A percentile compares a stretch with the other conserved stretches of the same genome.
These are phyloP conservation scores for Pollenia amentaria DNA, from an alignment of 2,888 invertebrate genomes.

Conservation along the genomic window DNA sequence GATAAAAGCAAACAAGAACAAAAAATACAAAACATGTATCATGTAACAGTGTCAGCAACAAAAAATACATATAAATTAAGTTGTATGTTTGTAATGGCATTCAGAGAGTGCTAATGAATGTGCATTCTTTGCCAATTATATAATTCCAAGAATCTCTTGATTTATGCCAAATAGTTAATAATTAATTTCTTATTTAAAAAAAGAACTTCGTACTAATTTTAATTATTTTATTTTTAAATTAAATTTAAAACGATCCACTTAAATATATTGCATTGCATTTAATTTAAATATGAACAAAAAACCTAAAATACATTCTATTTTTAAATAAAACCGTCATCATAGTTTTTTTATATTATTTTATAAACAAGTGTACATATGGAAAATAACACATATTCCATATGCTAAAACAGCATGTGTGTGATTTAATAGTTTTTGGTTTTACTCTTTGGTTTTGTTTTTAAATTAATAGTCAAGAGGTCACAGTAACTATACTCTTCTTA, in stretches of 20 bases:
- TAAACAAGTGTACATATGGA: slow-evolving; percentile 6
- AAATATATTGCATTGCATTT: slow-evolving; percentile 49
- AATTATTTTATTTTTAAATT: slow-evolving; percentile 21
- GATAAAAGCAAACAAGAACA: slow-evolving; percentile 14
- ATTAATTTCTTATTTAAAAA: slow-evolving; percentile 5
- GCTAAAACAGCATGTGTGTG: slow-evolving; percentile 45
- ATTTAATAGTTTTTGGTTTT: slow-evolving; percentile 44
- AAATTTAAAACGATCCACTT: slow-evolving; percentile 8
- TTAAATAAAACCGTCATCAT: slow-evolving; percentile 41
- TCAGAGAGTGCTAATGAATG: slow-evolving; percentile 11
- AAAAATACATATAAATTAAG: background rate
- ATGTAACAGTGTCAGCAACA: slow-evolving; percentile 35
- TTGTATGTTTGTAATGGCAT: slow-evolving; percentile 19
- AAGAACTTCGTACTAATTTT: slow-evolving; percentile 19
- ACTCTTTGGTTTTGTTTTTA: slow-evolving; percentile 6
- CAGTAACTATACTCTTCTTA: slow-evolving; percentile 42
- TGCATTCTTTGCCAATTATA: slow-evolving; percentile 25
- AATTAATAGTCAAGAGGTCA: slow-evolving; percentile 18
- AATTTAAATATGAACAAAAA: slow-evolving; percentile 24
- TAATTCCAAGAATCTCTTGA: slow-evolving; percentile 38
- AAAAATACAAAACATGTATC: slow-evolving; percentile 39
- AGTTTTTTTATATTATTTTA: background rate
- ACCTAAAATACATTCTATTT: slow-evolving; percentile 51
- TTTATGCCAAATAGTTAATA: slow-evolving; percentile 63
- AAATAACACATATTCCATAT: slow-evolving; percentile 22